A percentile compares a stretch with the other conserved stretches of the same genome.
phyloP scores from a whole-genome alignment of 2,888 invertebrate species.

The Latrodectus elegans region DNA sequence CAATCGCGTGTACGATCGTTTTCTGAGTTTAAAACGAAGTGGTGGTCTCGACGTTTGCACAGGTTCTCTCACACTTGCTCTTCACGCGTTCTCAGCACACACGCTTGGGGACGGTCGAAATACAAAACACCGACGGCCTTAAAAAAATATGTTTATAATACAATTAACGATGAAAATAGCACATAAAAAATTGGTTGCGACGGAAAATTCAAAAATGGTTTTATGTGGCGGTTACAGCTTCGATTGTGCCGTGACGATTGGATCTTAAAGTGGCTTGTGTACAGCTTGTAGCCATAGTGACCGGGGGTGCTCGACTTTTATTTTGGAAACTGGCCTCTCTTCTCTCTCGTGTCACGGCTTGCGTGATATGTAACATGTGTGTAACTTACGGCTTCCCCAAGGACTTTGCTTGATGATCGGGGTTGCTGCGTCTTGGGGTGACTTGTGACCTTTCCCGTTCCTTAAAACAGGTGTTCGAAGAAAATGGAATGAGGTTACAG shows the following conservation, averaged over 20 bases:
- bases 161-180: too few relatives aligned
- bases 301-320: slow-evolving; percentile 18
- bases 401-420: slow-evolving; percentile 6
- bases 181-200: too few relatives aligned
- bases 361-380: slow-evolving; percentile 39
- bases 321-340: slow-evolving; percentile 3
- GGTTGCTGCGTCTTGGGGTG: slow-evolving; percentile 33
- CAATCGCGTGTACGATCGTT: too few relatives aligned
- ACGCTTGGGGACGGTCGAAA: too few relatives aligned
- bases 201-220: too few relatives aligned
- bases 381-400: slow-evolving; percentile 22
- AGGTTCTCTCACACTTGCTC: too few relatives aligned
- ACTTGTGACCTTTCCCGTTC: slow-evolving; percentile 30
- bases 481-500: background rate
- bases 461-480: background rate
- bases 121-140: too few relatives aligned
- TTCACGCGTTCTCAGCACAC: too few relatives aligned
- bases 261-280: slow-evolving; percentile 51
- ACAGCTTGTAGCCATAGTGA: slow-evolving; percentile 42
- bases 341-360: slow-evolving; percentile 1
- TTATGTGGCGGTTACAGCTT: too few relatives aligned
- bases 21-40: too few relatives aligned
- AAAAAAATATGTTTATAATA: too few relatives aligned
- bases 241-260: slow-evolving; percentile 36
- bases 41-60: too few relatives aligned